Evolutionary conservation across 2,113 vertebrate genomes (phyloP).

Genomic region (Chinchilla lanigera): DNA sequence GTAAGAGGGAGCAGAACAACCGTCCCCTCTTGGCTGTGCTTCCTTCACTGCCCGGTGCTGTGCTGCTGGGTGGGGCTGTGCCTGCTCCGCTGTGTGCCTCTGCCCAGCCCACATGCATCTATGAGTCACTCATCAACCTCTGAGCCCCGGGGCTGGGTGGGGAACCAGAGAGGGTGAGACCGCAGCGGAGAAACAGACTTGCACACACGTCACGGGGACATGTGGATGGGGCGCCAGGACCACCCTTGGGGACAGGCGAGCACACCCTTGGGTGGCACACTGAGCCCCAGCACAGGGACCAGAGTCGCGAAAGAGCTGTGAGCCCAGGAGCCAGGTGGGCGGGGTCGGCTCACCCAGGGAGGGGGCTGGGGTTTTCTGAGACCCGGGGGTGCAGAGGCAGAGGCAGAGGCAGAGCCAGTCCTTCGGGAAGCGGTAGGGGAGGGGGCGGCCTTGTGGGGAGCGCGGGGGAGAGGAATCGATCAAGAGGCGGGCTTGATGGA

Average conservation of each 20-base stretch:
- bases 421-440: rapidly evolving
- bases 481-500: slow-evolving; percentile 60
- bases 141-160: rapidly evolving
- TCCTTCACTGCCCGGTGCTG: rapidly evolving
- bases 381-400: rapidly evolving
- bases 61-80: rapidly evolving
- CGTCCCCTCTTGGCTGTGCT: rapidly evolving
- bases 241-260: background rate
- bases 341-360: background rate
- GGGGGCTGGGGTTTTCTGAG: background rate
- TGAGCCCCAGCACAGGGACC: rapidly evolving
- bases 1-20: rapidly evolving
- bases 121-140: too few species aligned
- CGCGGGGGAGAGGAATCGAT: slow-evolving; percentile 39
- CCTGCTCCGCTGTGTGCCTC: rapidly evolving
- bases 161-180: background rate
- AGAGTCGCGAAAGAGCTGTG: rapidly evolving
- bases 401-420: rapidly evolving
- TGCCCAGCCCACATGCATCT: rapidly evolving
- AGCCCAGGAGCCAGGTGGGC: background rate
- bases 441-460: background rate
- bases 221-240: background rate
- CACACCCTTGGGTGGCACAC: rapidly evolving
- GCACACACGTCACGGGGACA: rapidly evolving
- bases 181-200: rapidly evolving